Evolutionary conservation across 2,797 vertebrate genomes (phyloP), one percentile per base, ranked within the genome.

Genomic region (Neoniphon sammara): DNA sequence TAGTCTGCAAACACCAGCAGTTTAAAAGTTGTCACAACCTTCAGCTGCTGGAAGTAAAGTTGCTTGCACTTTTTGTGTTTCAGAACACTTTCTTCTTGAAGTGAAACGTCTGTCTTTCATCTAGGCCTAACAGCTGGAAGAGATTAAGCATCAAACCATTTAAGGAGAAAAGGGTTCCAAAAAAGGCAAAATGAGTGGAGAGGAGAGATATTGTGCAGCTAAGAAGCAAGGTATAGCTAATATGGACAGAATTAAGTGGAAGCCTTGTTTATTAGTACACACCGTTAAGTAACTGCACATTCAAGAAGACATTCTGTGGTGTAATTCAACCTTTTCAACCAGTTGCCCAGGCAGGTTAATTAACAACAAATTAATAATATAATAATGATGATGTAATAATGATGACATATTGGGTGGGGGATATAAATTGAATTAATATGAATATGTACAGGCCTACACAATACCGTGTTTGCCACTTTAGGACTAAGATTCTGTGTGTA

Each of bases 61-160:
- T 80, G 77, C 67, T 72, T 69, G 61, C 31, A 8, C 70, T 77
- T 78, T 65, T 67, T 66, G 73, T 77, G 72, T 84, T 87, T 89
- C 83, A 88, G 89, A 80, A 74, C 72, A 78, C 68, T 83, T 87
- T 87, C 65, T 61, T 75, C 73, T 79, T 69, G 82, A 88, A 83
- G 68, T 66, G 70, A 77, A 76, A 82, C 58, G 69, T 83, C 87
- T 90, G 90, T 89, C 91, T 93, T 93, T 94, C 90, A 93, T 94
- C 91, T 89, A 72, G 79, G 76, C 61, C 53, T 34, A 18, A 6
- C 93, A 93, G 93, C 94, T 95, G 94, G 92, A 88, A 87, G 81
- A 69, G 81, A 92, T 94, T 94, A 92, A 73, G 83, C 79, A 70
- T 83, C 89, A 82, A 88, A 91, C 89, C 85, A 85, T 91, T 92